phyloP scores from a whole-genome alignment of 2,888 invertebrate genomes.

The Andrena haemorrhoa region DNA sequence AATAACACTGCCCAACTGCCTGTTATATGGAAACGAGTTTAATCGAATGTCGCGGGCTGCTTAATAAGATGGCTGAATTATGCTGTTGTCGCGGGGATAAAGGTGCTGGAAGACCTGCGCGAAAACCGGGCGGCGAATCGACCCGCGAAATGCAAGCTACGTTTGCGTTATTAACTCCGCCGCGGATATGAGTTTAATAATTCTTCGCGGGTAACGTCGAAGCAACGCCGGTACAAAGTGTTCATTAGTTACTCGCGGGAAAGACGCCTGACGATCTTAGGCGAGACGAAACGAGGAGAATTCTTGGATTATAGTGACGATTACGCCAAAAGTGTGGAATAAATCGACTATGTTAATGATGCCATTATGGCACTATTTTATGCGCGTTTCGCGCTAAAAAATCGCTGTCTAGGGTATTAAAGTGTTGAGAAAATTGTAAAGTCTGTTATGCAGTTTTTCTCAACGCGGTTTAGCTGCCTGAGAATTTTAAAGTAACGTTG shows the following conservation, averaged over 20 bases:
- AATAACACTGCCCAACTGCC: constrained; percentile 8
- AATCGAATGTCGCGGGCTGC: constrained; percentile 7
- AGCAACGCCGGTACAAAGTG: neutral
- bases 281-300: constrained; percentile 12
- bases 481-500: too few relatives aligned
- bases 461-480: neutral
- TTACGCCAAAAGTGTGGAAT: constrained; percentile 6
- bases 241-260: constrained; percentile 9
- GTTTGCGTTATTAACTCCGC: constrained; percentile 11
- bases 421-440: neutral
- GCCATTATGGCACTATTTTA: neutral
- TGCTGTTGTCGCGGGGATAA: constrained; percentile 8
- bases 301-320: neutral
- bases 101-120: neutral
- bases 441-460: neutral
- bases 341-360: constrained; percentile 24
- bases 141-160: constrained; percentile 8
- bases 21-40: constrained; percentile 6
- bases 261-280: constrained; percentile 8
- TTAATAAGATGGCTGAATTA: constrained; percentile 48
- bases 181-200: constrained; percentile 16
- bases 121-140: constrained; percentile 3
- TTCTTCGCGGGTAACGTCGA: constrained; percentile 1
- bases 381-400: neutral
- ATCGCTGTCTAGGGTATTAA: neutral